Evolutionary conservation across 2,888 invertebrate species (phyloP).

Genomic region (Adelphocoris suturalis): DNA sequence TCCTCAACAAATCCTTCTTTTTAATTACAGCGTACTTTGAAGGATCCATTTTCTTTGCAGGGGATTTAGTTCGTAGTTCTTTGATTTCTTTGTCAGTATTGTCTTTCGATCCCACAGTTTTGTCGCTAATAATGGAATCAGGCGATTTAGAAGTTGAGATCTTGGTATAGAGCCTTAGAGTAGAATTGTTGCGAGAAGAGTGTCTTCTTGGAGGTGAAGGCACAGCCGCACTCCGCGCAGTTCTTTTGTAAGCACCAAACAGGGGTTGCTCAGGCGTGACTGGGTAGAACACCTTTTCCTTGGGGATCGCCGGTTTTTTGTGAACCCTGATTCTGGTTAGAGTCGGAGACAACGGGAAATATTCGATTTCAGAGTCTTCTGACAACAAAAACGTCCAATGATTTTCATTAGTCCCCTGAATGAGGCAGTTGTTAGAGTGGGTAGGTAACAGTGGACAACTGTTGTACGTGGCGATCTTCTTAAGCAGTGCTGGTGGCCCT

Average conservation of each 20-base stretch:
- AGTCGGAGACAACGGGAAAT: constrained; percentile 89
- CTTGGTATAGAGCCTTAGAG: constrained; percentile 78
- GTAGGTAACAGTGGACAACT: constrained; percentile 40
- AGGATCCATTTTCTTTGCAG: constrained; percentile 40
- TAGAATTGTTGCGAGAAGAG: constrained; percentile 87
- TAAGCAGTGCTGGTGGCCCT: constrained; percentile 71
- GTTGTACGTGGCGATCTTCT: constrained; percentile 58
- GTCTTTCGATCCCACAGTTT: constrained; percentile 34
- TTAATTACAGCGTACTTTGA: constrained; percentile 51
- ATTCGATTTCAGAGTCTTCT: constrained; percentile 89
- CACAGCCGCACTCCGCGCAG: constrained; percentile 67
- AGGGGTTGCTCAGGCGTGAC: constrained; percentile 79
- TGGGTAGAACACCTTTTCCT: constrained; percentile 84
- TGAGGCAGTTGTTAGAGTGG: constrained; percentile 13
- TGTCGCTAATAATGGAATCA: constrained; percentile 77
- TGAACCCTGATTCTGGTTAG: constrained; percentile 89
- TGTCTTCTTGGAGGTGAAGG: constrained; percentile 85
- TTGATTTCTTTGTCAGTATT: constrained; percentile 13
- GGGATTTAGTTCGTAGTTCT: constrained; percentile 31
- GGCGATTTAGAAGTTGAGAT: constrained; percentile 68
- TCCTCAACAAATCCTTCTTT: constrained; percentile 77
- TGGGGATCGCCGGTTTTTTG: constrained; percentile 80
- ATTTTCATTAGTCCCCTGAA: constrained; percentile 58
- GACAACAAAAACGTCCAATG: constrained; percentile 77
- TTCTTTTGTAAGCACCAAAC: constrained; percentile 58